Evolutionary conservation across 1,140 invertebrate species (phyloP), one percentile per base, ranked within the genome.

Genomic region (Pararge aegeria): DNA sequence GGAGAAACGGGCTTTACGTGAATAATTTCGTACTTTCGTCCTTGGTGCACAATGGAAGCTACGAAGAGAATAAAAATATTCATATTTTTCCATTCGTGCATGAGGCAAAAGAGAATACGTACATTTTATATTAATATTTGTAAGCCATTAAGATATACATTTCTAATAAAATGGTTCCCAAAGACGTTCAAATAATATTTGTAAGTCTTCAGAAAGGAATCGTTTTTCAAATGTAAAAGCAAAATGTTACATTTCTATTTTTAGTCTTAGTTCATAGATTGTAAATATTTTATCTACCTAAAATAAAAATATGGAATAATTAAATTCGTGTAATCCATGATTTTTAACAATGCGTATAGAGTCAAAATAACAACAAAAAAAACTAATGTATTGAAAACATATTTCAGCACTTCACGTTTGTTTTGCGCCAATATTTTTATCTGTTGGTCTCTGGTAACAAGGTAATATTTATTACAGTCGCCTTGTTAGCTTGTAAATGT

Each of bases 401-500:
- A 24, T 24, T 24, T 24, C 24, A 24, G 3, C n/a, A 34, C n/a
- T 34, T 34, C 30, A 34, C 7, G 30, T 34, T 34, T 3, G 30
- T 34, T 10, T 7, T 7, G 1, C 30, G 30, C 9, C 30, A 34
- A 34, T 34, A 68, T 64, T 76, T 75, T 67, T 69, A 73, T 70
- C 65, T 50, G 54, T 46, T 61, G 61, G 49, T 57, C 60, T 61
- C 57, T 29, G 52, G 55, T 38, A 65, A 62, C 60, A 58, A 72
- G 66, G 68, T 72, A 57, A 61, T 75, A 79, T 82, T 82, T 80
- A 81, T 81, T 52, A 66, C 50, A 15, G 64, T 52, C 66, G 62
- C 62, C 73, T 76, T 80, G 76, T 81, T 80, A 80, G 74, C 67
- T 75, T 73, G 78, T 73, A 74, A 76, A 81, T 74, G 68, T 75